Evolutionary conservation across 2,888 invertebrate genomes (phyloP), one percentile per base, ranked within the genome.

Genomic region (Lasioglossum leucozonium): DNA sequence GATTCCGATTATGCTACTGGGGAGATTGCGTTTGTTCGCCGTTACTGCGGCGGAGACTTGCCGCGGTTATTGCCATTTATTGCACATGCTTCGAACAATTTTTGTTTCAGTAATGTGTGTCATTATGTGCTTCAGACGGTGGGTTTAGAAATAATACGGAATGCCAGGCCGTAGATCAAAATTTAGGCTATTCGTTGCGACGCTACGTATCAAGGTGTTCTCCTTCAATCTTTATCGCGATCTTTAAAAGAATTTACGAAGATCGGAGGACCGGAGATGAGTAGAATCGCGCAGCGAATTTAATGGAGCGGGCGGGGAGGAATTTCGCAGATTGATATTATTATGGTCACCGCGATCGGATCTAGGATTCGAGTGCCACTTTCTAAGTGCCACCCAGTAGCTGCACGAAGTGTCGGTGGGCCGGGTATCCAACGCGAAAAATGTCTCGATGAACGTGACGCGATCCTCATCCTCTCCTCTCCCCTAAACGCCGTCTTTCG

Each of bases 381-480:
- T 69, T 40, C 10, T n/a, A 40, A 37, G 67, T 37, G 37, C 67
- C 67, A 69, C 67, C 67, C 67, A 69, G 71, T 71, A 71, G 42
- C n/a, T 71, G 37, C 71, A 26, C 71, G 72, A 72, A 44, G 72
- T 30, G 42, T 26, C 72, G 44, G 44, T 26, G 44, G 26, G 44
- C 44, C 18, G 26, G 44, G 44, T 44, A 79, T 74, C 77, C 77
- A 75, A 62, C 76, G 79, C 82, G 89, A 89, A 87, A 89, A 89
- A 90, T 90, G 85, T 89, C 88, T 86, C 88, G 89, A 90, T 88
- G 89, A 83, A 89, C 90, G 88, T 88, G 87, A 90, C 81, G 84
- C 77, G 30, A 58, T 51, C 47, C 55, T 81, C 72, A 37, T 79
- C 67, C 73, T 72, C 75, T 62, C 58, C 74, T 55, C 47, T 44